Conservation (phyloP, 2,797 vertebrate species). For the Botia kubotai region DNA sequence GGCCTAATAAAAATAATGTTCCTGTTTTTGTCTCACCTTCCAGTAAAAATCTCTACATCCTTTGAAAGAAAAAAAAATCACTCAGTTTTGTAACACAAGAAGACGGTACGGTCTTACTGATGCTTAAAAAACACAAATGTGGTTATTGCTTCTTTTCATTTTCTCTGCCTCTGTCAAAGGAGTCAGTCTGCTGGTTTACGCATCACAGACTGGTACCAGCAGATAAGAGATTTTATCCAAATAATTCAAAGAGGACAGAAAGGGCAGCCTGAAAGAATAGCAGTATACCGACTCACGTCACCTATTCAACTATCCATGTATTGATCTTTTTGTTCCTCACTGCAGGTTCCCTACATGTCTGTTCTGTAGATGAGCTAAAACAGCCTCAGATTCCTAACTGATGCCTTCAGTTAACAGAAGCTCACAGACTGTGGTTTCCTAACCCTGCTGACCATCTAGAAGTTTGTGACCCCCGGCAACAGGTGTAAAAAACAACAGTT, state of each 20-base stretch:
- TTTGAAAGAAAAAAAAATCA: too few species aligned
- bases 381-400: background rate
- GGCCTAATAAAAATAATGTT: too few species aligned
- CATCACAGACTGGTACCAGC: too few species aligned
- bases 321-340: slow-evolving; percentile 11
- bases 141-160: too few species aligned
- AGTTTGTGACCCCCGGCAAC: slow-evolving; percentile 47
- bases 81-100: too few species aligned
- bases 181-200: too few species aligned
- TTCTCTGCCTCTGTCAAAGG: too few species aligned
- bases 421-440: slow-evolving; percentile 7
- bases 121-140: too few species aligned
- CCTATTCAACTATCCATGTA: slow-evolving; percentile 28
- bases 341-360: background rate
- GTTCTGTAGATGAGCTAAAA: background rate
- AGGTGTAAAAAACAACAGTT: slow-evolving; percentile 52
- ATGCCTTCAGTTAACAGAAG: slow-evolving; percentile 6
- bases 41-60: too few species aligned
- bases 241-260: slow-evolving; percentile 64
- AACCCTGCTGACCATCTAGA: slow-evolving; percentile 17
- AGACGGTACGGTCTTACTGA: too few species aligned
- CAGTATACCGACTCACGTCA: slow-evolving; percentile 17
- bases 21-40: too few species aligned
- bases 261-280: slow-evolving; percentile 48
- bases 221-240: slow-evolving; percentile 40